phyloP scores from a whole-genome alignment of 2,113 vertebrate species.

The Oryctolagus cuniculus region DNA sequence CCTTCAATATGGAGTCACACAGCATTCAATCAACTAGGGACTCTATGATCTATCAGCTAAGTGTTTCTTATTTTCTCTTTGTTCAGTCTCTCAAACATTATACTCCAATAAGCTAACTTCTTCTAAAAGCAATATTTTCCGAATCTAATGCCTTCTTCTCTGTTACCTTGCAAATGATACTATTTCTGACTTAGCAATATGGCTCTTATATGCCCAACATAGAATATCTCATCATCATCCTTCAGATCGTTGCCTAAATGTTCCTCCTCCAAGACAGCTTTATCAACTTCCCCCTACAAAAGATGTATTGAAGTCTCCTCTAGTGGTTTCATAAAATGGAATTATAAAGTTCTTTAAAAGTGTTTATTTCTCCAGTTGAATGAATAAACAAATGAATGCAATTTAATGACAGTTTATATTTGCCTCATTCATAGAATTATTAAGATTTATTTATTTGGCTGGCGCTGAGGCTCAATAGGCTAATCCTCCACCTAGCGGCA shows the following conservation, averaged over 20 bases:
- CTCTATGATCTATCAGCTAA: neutral
- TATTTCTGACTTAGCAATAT: neutral
- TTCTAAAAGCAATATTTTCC: neutral
- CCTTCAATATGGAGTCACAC: neutral
- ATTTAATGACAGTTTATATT: neutral
- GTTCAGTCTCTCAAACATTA: neutral
- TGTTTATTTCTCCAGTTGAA: neutral
- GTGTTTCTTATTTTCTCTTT: neutral
- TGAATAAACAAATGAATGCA: neutral
- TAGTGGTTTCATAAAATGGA: neutral
- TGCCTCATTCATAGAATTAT: neutral
- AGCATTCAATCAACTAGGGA: neutral
- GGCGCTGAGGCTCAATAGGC: no score
- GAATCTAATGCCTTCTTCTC: neutral
- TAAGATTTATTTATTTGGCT: neutral
- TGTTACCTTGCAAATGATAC: neutral
- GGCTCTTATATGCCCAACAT: no score
- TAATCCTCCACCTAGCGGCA: no score
- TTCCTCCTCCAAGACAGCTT: neutral
- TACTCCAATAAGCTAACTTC: neutral
- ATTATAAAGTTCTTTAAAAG: neutral
- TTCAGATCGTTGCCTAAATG: neutral
- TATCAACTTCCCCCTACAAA: neutral
- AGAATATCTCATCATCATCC: no score
- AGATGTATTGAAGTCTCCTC: rapidly evolving